Percentiles rank a stretch among this genome's conserved stretches.
Conservation (phyloP, 2,888 invertebrate genomes). For the Aspidiotus rigidus region DNA sequence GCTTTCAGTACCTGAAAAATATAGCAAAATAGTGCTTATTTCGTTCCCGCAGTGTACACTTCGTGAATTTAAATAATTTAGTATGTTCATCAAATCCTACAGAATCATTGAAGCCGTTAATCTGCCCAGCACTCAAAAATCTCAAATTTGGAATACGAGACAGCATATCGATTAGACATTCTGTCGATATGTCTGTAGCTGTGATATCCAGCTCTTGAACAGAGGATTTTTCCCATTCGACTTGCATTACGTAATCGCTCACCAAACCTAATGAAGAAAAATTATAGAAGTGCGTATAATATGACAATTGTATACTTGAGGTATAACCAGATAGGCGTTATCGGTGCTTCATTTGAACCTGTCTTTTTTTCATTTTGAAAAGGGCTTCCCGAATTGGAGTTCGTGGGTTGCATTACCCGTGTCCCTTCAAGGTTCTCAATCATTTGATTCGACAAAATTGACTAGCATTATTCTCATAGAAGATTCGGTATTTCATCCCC, state of each 20-base stretch:
- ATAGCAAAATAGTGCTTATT: background rate
- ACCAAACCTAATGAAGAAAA: slow-evolving; percentile 36
- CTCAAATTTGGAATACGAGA: slow-evolving; percentile 73
- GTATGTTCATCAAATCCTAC: slow-evolving; percentile 44
- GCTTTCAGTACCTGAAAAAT: slow-evolving; percentile 66
- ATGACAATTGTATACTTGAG: too few species aligned
- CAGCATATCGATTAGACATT: slow-evolving; percentile 86
- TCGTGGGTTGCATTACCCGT: too few species aligned
- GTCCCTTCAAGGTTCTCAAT: too few species aligned
- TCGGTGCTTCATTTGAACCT: too few species aligned
- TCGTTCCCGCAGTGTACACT: background rate
- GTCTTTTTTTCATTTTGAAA: too few species aligned
- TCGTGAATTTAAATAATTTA: background rate
- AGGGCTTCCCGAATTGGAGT: too few species aligned
- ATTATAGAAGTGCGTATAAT: too few species aligned
- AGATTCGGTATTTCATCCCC: too few species aligned
- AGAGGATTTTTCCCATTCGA: slow-evolving; percentile 95
- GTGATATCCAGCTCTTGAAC: slow-evolving; percentile 93
- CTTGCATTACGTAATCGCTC: slow-evolving; percentile 77
- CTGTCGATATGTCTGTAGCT: slow-evolving; percentile 89
- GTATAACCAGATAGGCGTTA: too few species aligned
- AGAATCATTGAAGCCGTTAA: slow-evolving; percentile 93
- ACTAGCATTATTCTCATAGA: too few species aligned
- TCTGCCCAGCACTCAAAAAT: slow-evolving; percentile 90
- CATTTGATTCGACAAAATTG: too few species aligned